Conservation (phyloP, 2,113 vertebrate species). For the Thalassarche chlororhynchos region DNA sequence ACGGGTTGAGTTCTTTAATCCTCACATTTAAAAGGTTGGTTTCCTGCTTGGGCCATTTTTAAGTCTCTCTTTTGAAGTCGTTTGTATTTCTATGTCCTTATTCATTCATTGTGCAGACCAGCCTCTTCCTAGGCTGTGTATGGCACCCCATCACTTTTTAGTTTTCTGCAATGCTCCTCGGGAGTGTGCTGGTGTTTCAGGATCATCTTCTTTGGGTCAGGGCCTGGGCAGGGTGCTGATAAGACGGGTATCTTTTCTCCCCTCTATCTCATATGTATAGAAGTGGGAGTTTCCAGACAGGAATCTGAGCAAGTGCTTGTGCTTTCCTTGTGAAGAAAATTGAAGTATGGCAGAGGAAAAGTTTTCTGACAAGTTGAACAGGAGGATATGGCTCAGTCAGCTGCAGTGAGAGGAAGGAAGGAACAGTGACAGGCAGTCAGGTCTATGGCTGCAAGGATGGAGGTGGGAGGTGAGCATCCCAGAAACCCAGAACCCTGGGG, state of each 20-base stretch:
- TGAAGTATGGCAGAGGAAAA: not conserved
- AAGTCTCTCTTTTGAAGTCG: not conserved
- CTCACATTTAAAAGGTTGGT: not conserved
- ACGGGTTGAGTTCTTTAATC: not conserved
- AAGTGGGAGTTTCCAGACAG: not conserved
- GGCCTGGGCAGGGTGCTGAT: not conserved
- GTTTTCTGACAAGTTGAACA: not conserved
- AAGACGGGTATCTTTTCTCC: not conserved
- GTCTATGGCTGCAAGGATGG: not conserved
- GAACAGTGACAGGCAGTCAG: not conserved
- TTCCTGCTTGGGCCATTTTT: not conserved
- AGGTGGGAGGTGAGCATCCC: not conserved
- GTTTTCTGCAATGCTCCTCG: not conserved
- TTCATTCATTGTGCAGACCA: not conserved
- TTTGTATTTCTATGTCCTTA: not conserved
- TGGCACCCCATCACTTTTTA: not conserved
- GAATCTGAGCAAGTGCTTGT: not conserved
- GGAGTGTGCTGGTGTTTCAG: not conserved
- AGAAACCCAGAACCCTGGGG: not conserved
- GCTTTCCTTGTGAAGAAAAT: not conserved
- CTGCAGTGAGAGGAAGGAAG: not conserved
- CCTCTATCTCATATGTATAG: not conserved
- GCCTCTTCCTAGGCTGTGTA: not conserved
- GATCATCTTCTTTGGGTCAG: not conserved
- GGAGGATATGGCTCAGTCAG: not conserved